Base-by-base conservation (phyloP, 2,888 invertebrate genomes). In the Himalopsyche tibetana region DNA sequence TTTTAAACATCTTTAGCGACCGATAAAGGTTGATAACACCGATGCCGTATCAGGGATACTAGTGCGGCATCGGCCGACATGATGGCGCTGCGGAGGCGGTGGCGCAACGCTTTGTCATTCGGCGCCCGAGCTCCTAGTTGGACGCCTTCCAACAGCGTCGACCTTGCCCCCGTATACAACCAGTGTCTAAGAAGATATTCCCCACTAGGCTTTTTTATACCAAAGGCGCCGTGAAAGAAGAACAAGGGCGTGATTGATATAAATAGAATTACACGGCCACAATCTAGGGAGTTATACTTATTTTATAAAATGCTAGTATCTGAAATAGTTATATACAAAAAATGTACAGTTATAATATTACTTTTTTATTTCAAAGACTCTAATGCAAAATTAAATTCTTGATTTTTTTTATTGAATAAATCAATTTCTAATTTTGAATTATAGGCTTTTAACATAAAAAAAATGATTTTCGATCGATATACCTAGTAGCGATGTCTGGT, bases 51-150 rank as follows among this genome's bases (percentile, higher is more conserved):
- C 36, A 15, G 15, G 74, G 74, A 38, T 74, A 74, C 12, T 74
- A 38, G 38, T 74, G 74, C 74, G 74, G 74, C 74, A 74, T 74
- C 38, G 28, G 42, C 80, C 80, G 80, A 19, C 80, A 80, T 9
- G 38, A 45, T 42, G 80, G 80, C 80, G 45, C 80, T 45, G 80
- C 51, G 80, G 80, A 80, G 80, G 6, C 45, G 80, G 80, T 19
- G 12, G 80, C 80, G 80, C 51, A 51, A 51, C 45, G 45, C 80
- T 51, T 42, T 80, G 45, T 80, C 80, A 51, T 51, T n/a, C 45
- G 80, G 80, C 80, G 80, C 80, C 80, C 80, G 45, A 42, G 45
- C 80, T 80, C 80, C 45, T 80, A 45, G 42, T 80, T 42, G 80
- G 51, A 42, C 80, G 80, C 45, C 74, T 42, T 80, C 80, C 80